Base-by-base conservation (phyloP, 2,113 vertebrate species). In the Protobothrops mucrosquamatus region DNA sequence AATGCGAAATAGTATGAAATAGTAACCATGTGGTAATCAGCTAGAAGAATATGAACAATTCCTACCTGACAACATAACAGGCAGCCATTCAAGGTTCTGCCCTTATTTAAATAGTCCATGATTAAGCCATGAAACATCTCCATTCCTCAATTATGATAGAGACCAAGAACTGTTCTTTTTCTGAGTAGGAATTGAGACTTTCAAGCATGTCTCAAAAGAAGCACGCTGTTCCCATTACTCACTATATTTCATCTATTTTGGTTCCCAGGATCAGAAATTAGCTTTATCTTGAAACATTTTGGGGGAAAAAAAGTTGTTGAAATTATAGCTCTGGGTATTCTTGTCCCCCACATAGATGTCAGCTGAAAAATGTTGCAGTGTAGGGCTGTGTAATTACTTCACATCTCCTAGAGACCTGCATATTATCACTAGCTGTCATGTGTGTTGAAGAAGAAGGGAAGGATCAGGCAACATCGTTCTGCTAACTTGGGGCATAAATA, bases 321-420 rank as follows among this genome's bases (percentile, higher is more conserved):
- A 54, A 92, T 92, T 81, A 92, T 81, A 92, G 52, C 18, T 54
- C 87, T 56, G 43, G 92, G 85, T 48, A 3, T 89, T 85, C 87
- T 85, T 34, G 39, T 85, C 64, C 26, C 39, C 10, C 51, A 85
- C 12, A 52, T 23, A 48, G 64, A 81, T 85, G 54, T 89, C 34
- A 56, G 87, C 87, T 57, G 69, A 74, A 81, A 89, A 92, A 92
- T 92, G 54, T 55, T 81, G 89, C 10, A 34, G 69, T 15, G 69
- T 57, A 43, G 14, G 15, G 64, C 64, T 89, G 39, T 92, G 64
- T 92, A 92, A 92, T 92, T 92, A 89, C 87, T 89, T 85, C 39
- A 23, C 26, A 54, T 48, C 46, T 92, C 43, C 85, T 54, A 55
- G 57, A 48, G 91, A 23, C 87, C 74, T 89, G 24, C 39, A 57